These are phyloP conservation scores for Anniella stebbinsi DNA, from an alignment of 2,797 vertebrate species.

Conservation along the genomic window DNA sequence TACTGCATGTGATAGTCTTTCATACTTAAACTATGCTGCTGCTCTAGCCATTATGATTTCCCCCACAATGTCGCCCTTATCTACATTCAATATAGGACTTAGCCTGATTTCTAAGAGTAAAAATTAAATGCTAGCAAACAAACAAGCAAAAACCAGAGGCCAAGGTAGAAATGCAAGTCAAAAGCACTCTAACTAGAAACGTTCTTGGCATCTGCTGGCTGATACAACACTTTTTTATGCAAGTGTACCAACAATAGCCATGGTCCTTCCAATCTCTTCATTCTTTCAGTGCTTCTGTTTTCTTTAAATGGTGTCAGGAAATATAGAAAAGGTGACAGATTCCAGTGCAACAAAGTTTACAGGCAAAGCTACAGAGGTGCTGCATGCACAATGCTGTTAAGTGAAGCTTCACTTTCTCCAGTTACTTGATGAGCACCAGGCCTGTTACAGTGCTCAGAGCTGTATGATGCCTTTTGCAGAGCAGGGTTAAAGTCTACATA, in stretches of 20 bases:
- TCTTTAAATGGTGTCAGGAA: neutral
- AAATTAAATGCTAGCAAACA: constrained; percentile 36
- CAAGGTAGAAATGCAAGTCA: neutral
- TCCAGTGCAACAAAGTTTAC: fast-evolving
- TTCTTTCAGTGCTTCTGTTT: constrained; percentile 27
- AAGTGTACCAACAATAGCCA: neutral
- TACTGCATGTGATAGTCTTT: constrained; percentile 52
- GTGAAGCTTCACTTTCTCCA: neutral
- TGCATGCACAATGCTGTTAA: neutral
- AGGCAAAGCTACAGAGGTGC: neutral
- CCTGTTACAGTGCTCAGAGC: neutral
- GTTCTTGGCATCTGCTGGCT: fast-evolving
- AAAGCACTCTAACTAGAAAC: fast-evolving
- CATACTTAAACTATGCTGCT: constrained; percentile 37
- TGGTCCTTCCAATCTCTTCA: neutral
- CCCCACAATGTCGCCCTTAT: neutral
- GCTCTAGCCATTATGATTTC: neutral
- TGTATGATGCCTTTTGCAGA: neutral
- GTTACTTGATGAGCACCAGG: neutral
- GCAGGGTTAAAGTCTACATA: neutral
- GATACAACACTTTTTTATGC: neutral
- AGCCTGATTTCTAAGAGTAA: constrained; percentile 29
- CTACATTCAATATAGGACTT: constrained; percentile 31
- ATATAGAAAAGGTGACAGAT: constrained; percentile 41
- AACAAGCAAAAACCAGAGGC: constrained; percentile 20